Evolutionary conservation across 2,888 invertebrate species (phyloP).

Genomic region (Homarus gammarus): DNA sequence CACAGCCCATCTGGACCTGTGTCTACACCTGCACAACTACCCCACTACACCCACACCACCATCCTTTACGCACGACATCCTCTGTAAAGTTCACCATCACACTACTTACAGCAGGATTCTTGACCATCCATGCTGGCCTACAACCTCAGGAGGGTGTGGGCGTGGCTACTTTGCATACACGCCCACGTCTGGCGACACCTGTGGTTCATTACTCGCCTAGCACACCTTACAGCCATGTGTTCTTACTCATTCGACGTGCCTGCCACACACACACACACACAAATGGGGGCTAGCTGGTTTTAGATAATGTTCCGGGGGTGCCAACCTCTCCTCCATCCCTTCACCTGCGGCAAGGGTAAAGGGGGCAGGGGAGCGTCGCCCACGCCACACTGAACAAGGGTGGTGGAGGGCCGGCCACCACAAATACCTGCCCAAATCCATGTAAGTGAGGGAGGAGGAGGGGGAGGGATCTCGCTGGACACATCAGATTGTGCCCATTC

Average conservation of each 20-base stretch:
- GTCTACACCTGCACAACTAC: background rate
- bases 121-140: background rate
- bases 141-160: background rate
- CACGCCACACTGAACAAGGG: background rate
- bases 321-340: background rate
- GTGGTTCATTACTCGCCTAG: background rate
- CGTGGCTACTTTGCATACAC: slow-evolving; percentile 6
- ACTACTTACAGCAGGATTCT: background rate
- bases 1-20: background rate
- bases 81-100: background rate
- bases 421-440: slow-evolving; percentile 43
- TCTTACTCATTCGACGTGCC: background rate
- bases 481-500: background rate
- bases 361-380: background rate
- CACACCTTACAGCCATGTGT: background rate
- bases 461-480: background rate
- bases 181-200: slow-evolving; percentile 5
- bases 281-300: background rate
- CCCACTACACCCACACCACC: too few relatives aligned
- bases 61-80: background rate
- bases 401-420: slow-evolving; percentile 1
- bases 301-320: background rate
- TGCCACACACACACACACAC: background rate
- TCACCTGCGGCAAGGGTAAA: background rate
- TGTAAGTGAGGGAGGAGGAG: background rate